Evolutionary conservation across 1,140 invertebrate genomes (phyloP).

Genomic region (Drosophila quadrilineata): DNA sequence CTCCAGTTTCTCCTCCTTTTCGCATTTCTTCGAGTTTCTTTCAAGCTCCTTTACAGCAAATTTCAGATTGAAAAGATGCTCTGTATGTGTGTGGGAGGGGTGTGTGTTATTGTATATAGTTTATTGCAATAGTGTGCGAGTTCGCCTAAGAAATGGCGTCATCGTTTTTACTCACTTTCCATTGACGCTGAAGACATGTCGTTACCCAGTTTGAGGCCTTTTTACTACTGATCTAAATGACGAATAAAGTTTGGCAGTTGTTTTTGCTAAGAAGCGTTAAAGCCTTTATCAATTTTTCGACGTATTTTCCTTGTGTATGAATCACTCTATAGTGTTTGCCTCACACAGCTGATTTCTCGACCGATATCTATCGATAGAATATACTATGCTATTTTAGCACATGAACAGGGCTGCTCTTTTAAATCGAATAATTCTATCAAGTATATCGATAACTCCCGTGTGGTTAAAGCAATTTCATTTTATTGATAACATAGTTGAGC

Average conservation of each 20-base stretch:
- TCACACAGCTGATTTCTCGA: constrained; percentile 18
- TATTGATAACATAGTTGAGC: background rate
- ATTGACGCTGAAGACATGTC: constrained; percentile 92
- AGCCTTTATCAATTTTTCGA: constrained; percentile 11
- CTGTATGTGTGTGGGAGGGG: constrained; percentile 82
- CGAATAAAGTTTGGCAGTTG: constrained; percentile 8
- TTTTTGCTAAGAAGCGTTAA: background rate
- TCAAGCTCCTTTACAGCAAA: constrained; percentile 99
- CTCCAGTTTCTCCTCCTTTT: constrained; percentile 98
- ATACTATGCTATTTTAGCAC: background rate
- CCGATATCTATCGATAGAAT: background rate
- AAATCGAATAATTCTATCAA: background rate
- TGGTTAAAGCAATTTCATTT: background rate
- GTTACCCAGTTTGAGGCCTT: constrained; percentile 87
- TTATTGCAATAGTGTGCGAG: constrained; percentile 49
- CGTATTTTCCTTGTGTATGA: constrained; percentile 23
- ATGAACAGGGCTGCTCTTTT: background rate
- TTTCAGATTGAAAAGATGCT: constrained; percentile 98
- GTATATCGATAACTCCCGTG: background rate
- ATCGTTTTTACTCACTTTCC: constrained; percentile 86
- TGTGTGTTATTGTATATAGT: constrained; percentile 18
- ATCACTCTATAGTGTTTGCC: constrained; percentile 32
- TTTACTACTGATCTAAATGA: constrained; percentile 70
- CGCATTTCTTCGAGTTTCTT: constrained; percentile 97
- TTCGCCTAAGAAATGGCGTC: constrained; percentile 39